phyloP scores from a whole-genome alignment of 92 coral and sea anemone genomes.

The Porites cylindrica region DNA sequence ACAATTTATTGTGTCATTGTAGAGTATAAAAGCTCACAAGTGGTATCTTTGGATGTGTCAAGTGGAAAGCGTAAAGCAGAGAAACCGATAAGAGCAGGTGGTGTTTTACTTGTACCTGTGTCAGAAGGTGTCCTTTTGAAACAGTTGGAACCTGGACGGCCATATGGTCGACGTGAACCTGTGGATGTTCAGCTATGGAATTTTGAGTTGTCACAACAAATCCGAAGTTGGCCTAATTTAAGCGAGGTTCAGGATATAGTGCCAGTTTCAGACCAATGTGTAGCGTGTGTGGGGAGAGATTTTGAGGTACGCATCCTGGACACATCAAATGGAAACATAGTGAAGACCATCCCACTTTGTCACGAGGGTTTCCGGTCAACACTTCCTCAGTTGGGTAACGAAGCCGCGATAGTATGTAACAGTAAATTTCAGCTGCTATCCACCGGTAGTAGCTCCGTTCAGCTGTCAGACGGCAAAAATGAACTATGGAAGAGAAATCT shows the following conservation, averaged over 20 bases:
- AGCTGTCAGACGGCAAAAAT: not conserved
- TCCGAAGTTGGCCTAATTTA: not conserved
- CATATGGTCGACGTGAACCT: no score
- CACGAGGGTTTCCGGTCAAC: not conserved
- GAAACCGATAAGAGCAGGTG: no score
- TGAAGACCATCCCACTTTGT: not conserved
- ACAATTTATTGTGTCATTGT: not conserved
- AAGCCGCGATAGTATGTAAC: not conserved
- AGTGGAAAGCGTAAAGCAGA: not conserved
- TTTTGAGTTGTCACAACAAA: slow-evolving; percentile 23
- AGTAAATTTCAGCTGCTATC: slow-evolving; percentile 9
- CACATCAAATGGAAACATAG: not conserved
- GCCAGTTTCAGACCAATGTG: slow-evolving; percentile 29
- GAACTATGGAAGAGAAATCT: not conserved
- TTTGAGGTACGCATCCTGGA: slow-evolving; percentile 10
- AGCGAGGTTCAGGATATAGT: not conserved
- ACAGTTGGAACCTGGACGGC: no score
- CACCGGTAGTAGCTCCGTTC: not conserved
- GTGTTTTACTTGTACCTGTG: not conserved
- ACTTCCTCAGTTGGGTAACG: no score
- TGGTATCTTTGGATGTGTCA: not conserved
- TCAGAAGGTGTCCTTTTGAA: slow-evolving; percentile 14
- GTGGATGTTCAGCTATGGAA: slow-evolving; percentile 39
- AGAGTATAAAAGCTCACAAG: not conserved
- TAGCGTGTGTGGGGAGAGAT: not conserved